These are phyloP conservation scores for Phragmatobia fuliginosa DNA, from an alignment of 2,888 invertebrate species.

Conservation along the genomic window DNA sequence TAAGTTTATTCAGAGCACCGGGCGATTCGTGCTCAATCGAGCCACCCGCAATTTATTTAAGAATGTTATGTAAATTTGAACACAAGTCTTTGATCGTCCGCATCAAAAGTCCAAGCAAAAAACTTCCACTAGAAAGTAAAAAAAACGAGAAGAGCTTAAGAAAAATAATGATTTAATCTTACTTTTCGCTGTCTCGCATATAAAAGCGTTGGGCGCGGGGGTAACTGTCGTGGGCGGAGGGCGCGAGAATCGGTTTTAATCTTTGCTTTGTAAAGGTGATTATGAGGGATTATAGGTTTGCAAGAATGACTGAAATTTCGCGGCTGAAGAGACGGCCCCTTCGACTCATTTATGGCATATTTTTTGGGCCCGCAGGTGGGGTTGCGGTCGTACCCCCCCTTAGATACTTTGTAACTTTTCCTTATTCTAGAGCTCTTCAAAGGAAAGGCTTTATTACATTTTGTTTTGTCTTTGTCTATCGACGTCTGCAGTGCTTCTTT, in stretches of 20 bases:
- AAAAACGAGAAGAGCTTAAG: constrained; percentile 85
- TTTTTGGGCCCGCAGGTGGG: constrained; percentile 80
- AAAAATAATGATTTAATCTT: constrained; percentile 88
- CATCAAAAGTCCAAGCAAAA: constrained; percentile 85
- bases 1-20: constrained; percentile 75
- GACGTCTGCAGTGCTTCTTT: constrained; percentile 59
- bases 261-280: constrained; percentile 88
- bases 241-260: constrained; percentile 86
- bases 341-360: constrained; percentile 80
- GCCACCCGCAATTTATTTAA: constrained; percentile 84
- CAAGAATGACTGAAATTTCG: constrained; percentile 86
- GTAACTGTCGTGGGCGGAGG: constrained; percentile 65
- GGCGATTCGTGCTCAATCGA: constrained; percentile 64
- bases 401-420: constrained; percentile 81
- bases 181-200: constrained; percentile 86
- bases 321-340: constrained; percentile 77
- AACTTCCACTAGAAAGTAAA: constrained; percentile 80
- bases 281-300: constrained; percentile 87
- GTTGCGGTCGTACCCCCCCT: constrained; percentile 76
- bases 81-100: constrained; percentile 87
- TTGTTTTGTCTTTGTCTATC: constrained; percentile 72
- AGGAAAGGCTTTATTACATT: constrained; percentile 79
- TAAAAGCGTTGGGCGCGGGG: constrained; percentile 75
- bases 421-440: constrained; percentile 79
- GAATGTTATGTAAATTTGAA: constrained; percentile 87